These are phyloP conservation scores for Ganaspis brasiliensis DNA, from an alignment of 2,888 invertebrate genomes.

Conservation along the genomic window DNA sequence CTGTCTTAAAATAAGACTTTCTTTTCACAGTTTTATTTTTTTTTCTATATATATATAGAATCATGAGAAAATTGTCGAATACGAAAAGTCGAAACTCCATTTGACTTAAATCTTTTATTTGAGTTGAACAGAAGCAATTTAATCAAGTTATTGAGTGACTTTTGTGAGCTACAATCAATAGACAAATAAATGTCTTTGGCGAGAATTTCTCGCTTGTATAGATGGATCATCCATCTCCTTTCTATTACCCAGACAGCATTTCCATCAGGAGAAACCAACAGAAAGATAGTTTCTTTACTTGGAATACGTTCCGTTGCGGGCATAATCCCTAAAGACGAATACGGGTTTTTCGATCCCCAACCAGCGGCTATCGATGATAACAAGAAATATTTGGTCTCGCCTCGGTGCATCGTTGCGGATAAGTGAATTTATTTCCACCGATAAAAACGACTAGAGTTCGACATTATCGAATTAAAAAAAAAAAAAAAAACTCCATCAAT, in stretches of 20 bases:
- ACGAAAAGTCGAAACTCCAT: no score
- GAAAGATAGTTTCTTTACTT: conserved; percentile 6
- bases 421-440: conserved; percentile 36
- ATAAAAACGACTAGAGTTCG: conserved; percentile 27
- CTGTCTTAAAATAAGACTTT: no score
- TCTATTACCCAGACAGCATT: conserved; percentile 30
- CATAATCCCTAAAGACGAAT: conserved; percentile 42
- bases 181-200: background rate
- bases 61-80: no score
- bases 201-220: background rate
- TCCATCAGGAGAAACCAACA: conserved; percentile 17
- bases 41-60: no score
- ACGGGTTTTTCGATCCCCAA: conserved; percentile 30
- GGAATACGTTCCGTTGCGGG: conserved; percentile 19
- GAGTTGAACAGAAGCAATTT: background rate
- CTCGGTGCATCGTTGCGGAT: conserved; percentile 40
- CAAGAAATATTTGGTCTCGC: conserved; percentile 44
- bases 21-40: no score
- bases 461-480: conserved; percentile 37
- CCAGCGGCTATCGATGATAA: conserved; percentile 41
- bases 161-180: background rate
- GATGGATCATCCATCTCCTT: background rate
- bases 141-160: background rate
- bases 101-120: no score
- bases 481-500: conserved; percentile 15